These are phyloP conservation scores for Podiceps cristatus DNA, from an alignment of 2,113 vertebrate genomes.

Conservation along the genomic window DNA sequence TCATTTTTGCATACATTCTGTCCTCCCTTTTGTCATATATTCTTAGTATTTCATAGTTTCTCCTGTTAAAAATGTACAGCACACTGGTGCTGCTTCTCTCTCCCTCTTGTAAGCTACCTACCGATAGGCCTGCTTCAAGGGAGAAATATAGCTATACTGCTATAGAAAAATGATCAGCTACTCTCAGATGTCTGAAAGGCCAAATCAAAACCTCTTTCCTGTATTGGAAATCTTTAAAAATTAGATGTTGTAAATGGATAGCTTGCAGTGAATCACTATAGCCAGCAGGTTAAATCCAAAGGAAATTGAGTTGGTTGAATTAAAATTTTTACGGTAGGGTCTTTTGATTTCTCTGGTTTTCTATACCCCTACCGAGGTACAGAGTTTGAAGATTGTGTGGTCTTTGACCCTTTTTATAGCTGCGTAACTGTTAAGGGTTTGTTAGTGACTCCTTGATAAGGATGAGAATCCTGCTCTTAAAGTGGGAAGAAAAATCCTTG, in stretches of 20 bases:
- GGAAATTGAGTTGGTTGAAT: not conserved
- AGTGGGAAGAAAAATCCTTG: not conserved
- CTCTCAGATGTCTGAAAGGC: not conserved
- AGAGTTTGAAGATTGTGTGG: not conserved
- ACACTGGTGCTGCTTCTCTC: not conserved
- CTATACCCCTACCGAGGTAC: not conserved
- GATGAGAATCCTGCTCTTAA: not conserved
- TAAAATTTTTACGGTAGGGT: not conserved
- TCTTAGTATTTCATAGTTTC: not conserved
- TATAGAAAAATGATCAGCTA: not conserved
- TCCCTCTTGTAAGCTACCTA: not conserved
- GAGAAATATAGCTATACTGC: accelerated
- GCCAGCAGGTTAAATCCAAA: not conserved
- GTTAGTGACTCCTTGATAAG: not conserved
- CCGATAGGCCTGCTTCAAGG: not conserved
- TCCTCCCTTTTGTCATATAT: not conserved
- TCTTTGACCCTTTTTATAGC: not conserved
- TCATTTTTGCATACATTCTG: not conserved
- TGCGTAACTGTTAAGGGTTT: not conserved
- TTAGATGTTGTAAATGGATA: not conserved
- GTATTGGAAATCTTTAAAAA: not conserved
- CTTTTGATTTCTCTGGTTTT: not conserved
- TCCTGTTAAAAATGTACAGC: not conserved
- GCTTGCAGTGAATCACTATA: not conserved
- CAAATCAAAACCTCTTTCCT: not conserved